Conservation (phyloP, 2,888 invertebrate genomes). For the Tachina fera region DNA sequence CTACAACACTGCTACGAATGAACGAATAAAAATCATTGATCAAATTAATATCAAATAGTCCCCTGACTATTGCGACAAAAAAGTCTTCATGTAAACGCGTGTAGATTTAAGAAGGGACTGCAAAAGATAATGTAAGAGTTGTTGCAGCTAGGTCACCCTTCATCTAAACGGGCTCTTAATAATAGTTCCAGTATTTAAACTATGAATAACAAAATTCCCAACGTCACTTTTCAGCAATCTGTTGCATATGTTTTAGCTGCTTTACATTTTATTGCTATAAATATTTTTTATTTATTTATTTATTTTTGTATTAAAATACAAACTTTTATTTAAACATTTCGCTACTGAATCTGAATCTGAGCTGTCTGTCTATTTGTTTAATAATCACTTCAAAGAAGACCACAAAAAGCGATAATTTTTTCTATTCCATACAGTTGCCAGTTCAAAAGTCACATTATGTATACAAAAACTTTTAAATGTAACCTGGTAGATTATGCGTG, state of each 20-base stretch:
- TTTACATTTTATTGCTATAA: neutral
- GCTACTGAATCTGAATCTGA: conserved; percentile 59
- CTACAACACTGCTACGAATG: too few relatives aligned
- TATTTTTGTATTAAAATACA: neutral
- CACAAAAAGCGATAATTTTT: conserved; percentile 48
- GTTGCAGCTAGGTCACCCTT: too few relatives aligned
- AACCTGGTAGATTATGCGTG: conserved; percentile 50
- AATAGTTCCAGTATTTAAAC: too few relatives aligned
- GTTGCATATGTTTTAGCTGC: conserved; percentile 27
- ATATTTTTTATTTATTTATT: neutral
- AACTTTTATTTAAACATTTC: conserved; percentile 39
- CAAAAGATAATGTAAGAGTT: too few relatives aligned
- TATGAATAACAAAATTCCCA: neutral
- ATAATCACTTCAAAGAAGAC: conserved; percentile 38
- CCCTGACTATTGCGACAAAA: too few relatives aligned
- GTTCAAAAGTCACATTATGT: conserved; percentile 55
- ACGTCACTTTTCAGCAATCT: conserved; percentile 6
- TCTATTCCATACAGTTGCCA: conserved; percentile 32
- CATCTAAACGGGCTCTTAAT: too few relatives aligned
- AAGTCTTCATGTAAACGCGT: too few relatives aligned
- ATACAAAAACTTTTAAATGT: conserved; percentile 8
- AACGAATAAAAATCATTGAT: too few relatives aligned
- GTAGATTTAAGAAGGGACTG: too few relatives aligned
- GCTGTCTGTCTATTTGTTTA: conserved; percentile 19
- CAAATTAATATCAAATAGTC: too few relatives aligned